A percentile compares a stretch with the other conserved stretches of the same genome.
Evolutionary conservation across 2,888 invertebrate species (phyloP).

Genomic region (Nymphalis polychloros): DNA sequence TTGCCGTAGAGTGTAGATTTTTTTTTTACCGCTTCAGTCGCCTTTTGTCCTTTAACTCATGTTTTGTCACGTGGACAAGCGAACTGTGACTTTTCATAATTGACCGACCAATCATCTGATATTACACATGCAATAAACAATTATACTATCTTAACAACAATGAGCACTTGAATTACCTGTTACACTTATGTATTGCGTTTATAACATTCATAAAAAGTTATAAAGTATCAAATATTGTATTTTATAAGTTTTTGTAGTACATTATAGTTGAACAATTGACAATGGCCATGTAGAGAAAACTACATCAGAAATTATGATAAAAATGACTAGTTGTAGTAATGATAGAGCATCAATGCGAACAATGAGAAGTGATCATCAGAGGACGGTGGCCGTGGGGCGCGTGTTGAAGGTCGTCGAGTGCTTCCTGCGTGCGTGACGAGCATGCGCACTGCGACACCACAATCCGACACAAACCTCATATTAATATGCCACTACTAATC

Average conservation of each 20-base stretch:
- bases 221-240: too few relatives aligned
- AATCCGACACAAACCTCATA: conserved; percentile 37
- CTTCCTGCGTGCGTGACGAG: conserved; percentile 80
- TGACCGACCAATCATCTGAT: conserved; percentile 60
- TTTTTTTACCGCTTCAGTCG: conserved; percentile 53
- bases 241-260: background rate
- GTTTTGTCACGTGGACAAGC: conserved; percentile 65
- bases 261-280: background rate
- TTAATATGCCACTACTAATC: conserved; percentile 39
- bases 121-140: conserved; percentile 53
- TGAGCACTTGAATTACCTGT: background rate
- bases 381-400: conserved; percentile 70
- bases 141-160: conserved; percentile 5
- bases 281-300: conserved; percentile 7
- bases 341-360: conserved; percentile 48
- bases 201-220: background rate
- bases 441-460: conserved; percentile 50
- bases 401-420: conserved; percentile 69
- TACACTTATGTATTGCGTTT: background rate
- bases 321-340: conserved; percentile 28
- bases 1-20: conserved; percentile 71
- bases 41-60: conserved; percentile 66
- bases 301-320: conserved; percentile 26
- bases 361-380: conserved; percentile 59
- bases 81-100: conserved; percentile 66